phyloP scores from a whole-genome alignment of 2,113 vertebrate species.

The Equus przewalskii region DNA sequence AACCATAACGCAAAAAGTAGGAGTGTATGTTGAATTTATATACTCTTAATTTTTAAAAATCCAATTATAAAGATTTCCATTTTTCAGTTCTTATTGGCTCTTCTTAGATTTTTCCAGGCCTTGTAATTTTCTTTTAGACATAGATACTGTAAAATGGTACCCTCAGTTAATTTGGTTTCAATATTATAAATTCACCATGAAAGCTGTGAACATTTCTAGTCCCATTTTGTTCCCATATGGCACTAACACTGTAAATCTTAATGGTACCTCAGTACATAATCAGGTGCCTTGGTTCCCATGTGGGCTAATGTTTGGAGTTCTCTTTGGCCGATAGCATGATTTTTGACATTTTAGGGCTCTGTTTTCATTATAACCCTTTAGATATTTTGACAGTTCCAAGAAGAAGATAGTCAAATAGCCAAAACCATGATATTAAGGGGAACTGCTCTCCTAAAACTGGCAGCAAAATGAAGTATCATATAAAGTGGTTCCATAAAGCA shows the following conservation, averaged over 20 bases:
- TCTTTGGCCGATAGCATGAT: background rate
- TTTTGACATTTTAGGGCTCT: slow-evolving; percentile 32
- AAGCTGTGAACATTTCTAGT: slow-evolving; percentile 5
- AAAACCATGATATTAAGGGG: background rate
- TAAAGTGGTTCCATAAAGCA: background rate
- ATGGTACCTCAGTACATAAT: slow-evolving; percentile 22
- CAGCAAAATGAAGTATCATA: background rate
- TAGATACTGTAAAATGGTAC: background rate
- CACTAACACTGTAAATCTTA: slow-evolving; percentile 33
- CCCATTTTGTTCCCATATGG: slow-evolving; percentile 23
- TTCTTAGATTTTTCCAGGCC: background rate
- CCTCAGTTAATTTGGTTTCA: slow-evolving; percentile 18
- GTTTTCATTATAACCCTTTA: background rate
- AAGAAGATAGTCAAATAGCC: background rate
- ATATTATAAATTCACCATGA: slow-evolving; percentile 47
- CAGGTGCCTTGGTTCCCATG: background rate
- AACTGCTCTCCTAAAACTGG: background rate
- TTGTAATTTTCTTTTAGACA: slow-evolving; percentile 10
- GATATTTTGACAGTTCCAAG: background rate
- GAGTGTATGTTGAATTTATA: background rate
- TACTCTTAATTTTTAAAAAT: slow-evolving; percentile 38
- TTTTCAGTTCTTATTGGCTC: slow-evolving; percentile 53
- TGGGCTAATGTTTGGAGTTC: background rate
- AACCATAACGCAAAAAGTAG: slow-evolving; percentile 38
- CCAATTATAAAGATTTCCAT: slow-evolving; percentile 25